Evolutionary conservation across 2,113 vertebrate genomes (phyloP).

Genomic region (Stomatorhinus ivindoensis): DNA sequence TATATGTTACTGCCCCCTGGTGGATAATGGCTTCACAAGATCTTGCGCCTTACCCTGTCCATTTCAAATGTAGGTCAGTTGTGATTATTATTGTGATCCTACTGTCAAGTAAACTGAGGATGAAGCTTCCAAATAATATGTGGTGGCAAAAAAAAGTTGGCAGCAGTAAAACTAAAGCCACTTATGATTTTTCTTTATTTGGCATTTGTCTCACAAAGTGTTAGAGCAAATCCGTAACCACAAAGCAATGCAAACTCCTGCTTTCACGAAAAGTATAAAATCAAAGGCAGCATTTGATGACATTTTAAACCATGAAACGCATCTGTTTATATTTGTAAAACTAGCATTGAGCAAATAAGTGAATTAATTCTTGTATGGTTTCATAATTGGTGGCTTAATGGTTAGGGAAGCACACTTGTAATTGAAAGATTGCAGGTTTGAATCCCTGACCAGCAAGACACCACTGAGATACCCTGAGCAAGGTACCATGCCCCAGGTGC

Average conservation of each 20-base stretch:
- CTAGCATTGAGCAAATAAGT: not conserved
- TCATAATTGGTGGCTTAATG: not conserved
- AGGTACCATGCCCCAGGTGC: too few species aligned
- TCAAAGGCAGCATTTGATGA: not conserved
- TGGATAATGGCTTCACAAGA: not conserved
- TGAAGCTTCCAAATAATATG: not conserved
- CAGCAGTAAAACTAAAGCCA: not conserved
- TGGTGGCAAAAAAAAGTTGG: not conserved
- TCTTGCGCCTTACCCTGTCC: not conserved
- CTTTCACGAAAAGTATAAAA: not conserved
- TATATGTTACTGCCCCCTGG: constrained; percentile 15
- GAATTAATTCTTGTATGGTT: not conserved
- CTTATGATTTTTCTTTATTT: not conserved
- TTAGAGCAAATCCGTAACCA: not conserved
- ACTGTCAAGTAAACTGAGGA: not conserved
- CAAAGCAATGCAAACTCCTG: not conserved
- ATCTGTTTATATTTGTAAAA: not conserved
- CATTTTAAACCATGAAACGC: not conserved
- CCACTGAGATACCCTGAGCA: too few species aligned
- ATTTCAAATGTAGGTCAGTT: constrained; percentile 11
- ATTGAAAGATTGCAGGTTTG: too few species aligned
- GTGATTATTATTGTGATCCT: not conserved
- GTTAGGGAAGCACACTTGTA: too few species aligned
- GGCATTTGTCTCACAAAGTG: not conserved
- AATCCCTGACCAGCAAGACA: too few species aligned